phyloP scores from a whole-genome alignment of 2,888 invertebrate species.

The Biston stratarius region DNA sequence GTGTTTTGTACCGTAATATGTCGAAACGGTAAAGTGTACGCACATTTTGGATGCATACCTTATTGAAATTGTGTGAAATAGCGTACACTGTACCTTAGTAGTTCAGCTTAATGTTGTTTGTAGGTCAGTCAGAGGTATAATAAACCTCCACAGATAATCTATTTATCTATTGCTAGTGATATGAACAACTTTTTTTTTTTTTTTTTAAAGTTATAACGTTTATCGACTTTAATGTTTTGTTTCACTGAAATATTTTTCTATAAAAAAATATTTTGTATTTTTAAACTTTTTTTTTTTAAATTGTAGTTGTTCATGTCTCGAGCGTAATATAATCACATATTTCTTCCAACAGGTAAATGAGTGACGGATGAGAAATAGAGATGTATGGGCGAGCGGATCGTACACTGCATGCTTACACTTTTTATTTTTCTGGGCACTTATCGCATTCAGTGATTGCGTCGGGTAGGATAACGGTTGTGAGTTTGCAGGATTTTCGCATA shows the following conservation, averaged over 20 bases:
- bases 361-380: constrained; percentile 74
- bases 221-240: not conserved
- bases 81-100: constrained; percentile 78
- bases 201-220: not conserved
- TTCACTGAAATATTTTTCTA: not conserved
- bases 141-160: constrained; percentile 61
- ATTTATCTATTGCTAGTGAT: constrained; percentile 54
- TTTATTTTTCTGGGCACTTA: constrained; percentile 78
- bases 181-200: constrained; percentile 34
- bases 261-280: not conserved
- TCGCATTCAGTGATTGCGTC: constrained; percentile 87
- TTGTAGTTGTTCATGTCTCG: constrained; percentile 58
- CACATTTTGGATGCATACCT: constrained; percentile 43
- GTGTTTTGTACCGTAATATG: constrained; percentile 84
- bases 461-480: constrained; percentile 62
- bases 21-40: constrained; percentile 81
- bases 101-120: constrained; percentile 84
- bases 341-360: constrained; percentile 71
- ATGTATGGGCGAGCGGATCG: constrained; percentile 83
- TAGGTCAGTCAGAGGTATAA: constrained; percentile 74
- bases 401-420: constrained; percentile 72
- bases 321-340: constrained; percentile 65
- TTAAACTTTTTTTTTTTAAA: not conserved
- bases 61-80: constrained; percentile 29
- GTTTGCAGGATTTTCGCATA: constrained; percentile 68